Evolutionary conservation across 1,140 invertebrate species (phyloP), one percentile per base, ranked within the genome.

Genomic region (Lethrus apterus): DNA sequence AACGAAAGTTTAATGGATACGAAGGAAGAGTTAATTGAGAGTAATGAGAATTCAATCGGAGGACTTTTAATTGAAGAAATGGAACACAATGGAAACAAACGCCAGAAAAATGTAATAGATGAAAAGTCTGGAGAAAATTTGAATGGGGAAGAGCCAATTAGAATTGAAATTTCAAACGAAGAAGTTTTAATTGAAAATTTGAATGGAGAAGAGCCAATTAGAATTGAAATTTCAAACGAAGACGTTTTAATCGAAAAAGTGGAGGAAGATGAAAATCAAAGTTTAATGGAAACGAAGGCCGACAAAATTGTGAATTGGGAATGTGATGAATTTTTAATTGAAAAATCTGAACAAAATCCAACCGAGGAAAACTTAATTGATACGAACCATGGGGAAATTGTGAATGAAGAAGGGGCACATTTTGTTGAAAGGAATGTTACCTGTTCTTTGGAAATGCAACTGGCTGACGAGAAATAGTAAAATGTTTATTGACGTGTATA

Each of bases 371-470:
- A 19, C 4, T 3, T 36, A 9, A 13, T 9, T 9, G 13, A 32
- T 32, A 4, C 5, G 13, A 32, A 8, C 13, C 5, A 20, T 15
- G 31, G 14, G 7, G 34, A 36, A 19, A 36, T 4, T 9, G 17
- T 18, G 19, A 29, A 38, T 26, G 26, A 45, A 20, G 34, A 43
- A 17, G 20, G 21, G 18, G 17, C 10, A 43, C 26, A 35, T 11
- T 15, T 0, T 13, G 21, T 24, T 45, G 14, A 52, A 36, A 42
- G 57, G 34, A 48, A 48, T 11, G 44, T 58, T 26, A 53, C 44
- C 11, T 55, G 57, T 48, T 58, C 56, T 30, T 48, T 64, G 33
- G 62, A 64, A 40, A 59, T 64, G 59, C 59, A 62, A 46, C 36
- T 64, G 23, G 62, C 59, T 11, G 38, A 44, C 2, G 23, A 52